Percentiles rank a stretch among this genome's conserved stretches.
Conservation (phyloP, 2,797 vertebrate species). For the Poecile montanus region DNA sequence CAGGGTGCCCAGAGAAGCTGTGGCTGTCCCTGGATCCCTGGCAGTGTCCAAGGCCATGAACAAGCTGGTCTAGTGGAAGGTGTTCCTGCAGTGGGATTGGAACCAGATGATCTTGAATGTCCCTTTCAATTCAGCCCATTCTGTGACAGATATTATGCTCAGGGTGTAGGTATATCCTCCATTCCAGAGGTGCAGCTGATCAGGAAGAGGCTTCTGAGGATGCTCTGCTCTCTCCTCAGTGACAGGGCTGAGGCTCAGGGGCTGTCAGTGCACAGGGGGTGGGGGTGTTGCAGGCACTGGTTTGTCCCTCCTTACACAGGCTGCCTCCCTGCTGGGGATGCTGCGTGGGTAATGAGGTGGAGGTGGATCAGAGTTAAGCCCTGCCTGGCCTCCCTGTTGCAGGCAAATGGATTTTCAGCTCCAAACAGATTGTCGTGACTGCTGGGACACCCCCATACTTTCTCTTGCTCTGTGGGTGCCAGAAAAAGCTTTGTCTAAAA, state of each 20-base stretch:
- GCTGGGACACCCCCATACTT: not conserved
- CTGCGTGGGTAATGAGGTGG: not conserved
- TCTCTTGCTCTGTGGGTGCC: not conserved
- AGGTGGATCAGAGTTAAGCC: not conserved
- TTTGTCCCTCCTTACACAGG: not conserved
- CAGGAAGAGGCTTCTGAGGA: not conserved
- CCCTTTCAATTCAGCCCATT: not conserved
- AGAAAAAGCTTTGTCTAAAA: not conserved
- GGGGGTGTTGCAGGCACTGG: rapidly evolving
- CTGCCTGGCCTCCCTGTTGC: not conserved
- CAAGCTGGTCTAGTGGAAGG: not conserved
- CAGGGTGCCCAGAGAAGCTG: not conserved
- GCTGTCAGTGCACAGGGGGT: not conserved
- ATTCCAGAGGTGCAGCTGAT: not conserved
- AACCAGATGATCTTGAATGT: not conserved
- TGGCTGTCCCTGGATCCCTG: not conserved
- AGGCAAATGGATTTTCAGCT: not conserved
- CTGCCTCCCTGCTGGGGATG: not conserved
- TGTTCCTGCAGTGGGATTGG: not conserved
- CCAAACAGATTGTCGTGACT: not conserved
- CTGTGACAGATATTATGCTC: not conserved
- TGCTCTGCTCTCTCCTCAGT: not conserved
- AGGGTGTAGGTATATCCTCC: not conserved
- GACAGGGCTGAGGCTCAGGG: not conserved
- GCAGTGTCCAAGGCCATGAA: not conserved